Evolutionary conservation across 2,113 vertebrate genomes (phyloP).

Genomic region (Caretta caretta): DNA sequence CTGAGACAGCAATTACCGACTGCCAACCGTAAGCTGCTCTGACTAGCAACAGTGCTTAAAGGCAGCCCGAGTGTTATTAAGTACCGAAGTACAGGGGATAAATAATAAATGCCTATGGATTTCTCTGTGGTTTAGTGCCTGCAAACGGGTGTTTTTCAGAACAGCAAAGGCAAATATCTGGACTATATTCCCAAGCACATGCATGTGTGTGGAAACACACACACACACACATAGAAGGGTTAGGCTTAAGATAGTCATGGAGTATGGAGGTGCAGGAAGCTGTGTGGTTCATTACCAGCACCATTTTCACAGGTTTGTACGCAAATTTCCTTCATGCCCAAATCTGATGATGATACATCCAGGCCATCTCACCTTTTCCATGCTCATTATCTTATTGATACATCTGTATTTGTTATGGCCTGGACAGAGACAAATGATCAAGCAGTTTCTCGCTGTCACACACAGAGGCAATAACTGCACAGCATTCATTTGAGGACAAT

Average conservation of each 20-base stretch:
- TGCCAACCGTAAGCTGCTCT: neutral
- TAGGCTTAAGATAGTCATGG: neutral
- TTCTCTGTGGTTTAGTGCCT: neutral
- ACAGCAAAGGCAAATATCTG: neutral
- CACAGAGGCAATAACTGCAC: neutral
- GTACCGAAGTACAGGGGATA: neutral
- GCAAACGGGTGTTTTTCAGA: neutral
- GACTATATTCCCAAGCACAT: neutral
- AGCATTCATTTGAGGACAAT: neutral
- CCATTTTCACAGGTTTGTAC: neutral
- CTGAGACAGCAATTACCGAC: neutral
- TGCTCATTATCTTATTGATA: neutral
- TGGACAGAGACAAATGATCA: neutral
- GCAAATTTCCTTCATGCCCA: neutral
- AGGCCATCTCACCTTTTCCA: neutral
- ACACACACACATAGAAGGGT: neutral
- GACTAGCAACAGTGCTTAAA: neutral
- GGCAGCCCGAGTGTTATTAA: fast-evolving
- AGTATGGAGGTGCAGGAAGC: neutral
- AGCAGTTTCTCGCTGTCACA: neutral
- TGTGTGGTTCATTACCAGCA: neutral
- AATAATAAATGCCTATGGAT: neutral
- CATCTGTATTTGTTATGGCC: neutral
- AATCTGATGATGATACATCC: neutral
- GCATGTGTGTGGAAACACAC: neutral